These are phyloP conservation scores for Pandion haliaetus DNA, from an alignment of 2,113 vertebrate species.

Conservation along the genomic window DNA sequence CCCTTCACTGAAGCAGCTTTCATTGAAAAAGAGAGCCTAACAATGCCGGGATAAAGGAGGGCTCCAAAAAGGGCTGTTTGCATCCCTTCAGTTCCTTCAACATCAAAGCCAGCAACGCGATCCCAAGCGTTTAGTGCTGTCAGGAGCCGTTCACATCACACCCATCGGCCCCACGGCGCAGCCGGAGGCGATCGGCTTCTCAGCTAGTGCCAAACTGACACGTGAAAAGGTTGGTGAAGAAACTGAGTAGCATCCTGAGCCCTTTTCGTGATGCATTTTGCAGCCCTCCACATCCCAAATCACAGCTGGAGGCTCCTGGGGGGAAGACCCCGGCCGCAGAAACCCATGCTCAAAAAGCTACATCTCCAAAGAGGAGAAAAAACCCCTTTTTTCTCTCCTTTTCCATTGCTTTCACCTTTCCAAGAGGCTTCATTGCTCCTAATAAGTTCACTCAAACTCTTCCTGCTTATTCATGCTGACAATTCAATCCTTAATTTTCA, in stretches of 20 bases:
- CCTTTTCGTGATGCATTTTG: background rate
- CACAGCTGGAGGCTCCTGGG: background rate
- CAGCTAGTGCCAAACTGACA: background rate
- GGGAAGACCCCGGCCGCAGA: accelerated
- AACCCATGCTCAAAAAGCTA: background rate
- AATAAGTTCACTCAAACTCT: background rate
- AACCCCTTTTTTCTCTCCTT: accelerated
- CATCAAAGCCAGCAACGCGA: background rate
- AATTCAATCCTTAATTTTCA: background rate
- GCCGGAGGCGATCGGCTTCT: background rate
- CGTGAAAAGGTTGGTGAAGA: background rate
- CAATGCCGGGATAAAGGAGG: background rate
- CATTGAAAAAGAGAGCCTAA: background rate
- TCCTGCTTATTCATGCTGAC: background rate
- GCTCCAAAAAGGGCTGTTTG: background rate
- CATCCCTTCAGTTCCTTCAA: background rate
- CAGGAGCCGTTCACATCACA: background rate
- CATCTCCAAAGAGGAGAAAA: background rate
- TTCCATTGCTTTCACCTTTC: background rate
- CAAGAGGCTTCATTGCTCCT: background rate
- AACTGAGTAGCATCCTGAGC: background rate
- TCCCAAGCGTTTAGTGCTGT: background rate
- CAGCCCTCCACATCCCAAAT: background rate
- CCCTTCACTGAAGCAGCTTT: background rate
- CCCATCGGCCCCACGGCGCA: background rate